phyloP scores from a whole-genome alignment of 30 jellyfish, hydroid and myxozoan species.

The Morbakka virulenta region DNA sequence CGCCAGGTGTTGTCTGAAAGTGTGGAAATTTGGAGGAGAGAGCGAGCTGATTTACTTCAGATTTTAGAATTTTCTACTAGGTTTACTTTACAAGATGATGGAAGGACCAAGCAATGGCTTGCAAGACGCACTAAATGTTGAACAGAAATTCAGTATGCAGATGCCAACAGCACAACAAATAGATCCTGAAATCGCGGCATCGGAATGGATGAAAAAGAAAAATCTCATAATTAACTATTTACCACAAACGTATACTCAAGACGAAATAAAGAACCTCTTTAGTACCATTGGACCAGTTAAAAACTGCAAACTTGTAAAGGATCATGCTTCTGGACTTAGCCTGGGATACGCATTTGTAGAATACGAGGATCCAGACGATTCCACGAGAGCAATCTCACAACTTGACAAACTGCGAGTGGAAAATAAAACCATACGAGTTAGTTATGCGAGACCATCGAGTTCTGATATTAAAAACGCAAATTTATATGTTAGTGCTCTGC shows the following conservation, averaged over 20 bases:
- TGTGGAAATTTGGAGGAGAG: too few species aligned
- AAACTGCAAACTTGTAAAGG: slow-evolving; percentile 90
- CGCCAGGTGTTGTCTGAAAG: too few species aligned
- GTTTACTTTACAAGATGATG: too few species aligned
- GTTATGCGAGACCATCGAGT: slow-evolving; percentile 97
- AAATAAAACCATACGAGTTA: slow-evolving; percentile 83
- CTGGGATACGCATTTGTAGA: slow-evolving; percentile 96
- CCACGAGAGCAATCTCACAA: slow-evolving; percentile 80
- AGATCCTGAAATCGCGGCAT: too few species aligned
- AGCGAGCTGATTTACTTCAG: too few species aligned
- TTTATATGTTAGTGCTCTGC: slow-evolving; percentile 92
- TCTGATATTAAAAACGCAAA: slow-evolving; percentile 94
- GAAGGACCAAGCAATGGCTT: too few species aligned
- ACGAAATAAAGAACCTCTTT: slow-evolving; percentile 77
- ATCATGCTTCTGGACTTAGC: slow-evolving; percentile 81
- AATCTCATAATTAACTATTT: slow-evolving; percentile 88
- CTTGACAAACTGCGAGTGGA: slow-evolving; percentile 81
- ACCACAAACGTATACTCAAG: slow-evolving; percentile 87
- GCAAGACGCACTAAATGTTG: too few species aligned
- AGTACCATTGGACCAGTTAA: slow-evolving; percentile 88
- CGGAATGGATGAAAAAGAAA: slow-evolving; percentile 61
- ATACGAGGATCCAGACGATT: slow-evolving; percentile 67
- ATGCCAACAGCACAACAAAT: too few species aligned
- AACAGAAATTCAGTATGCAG: too few species aligned
- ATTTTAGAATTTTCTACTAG: too few species aligned